A percentile compares a stretch with the other conserved stretches of the same genome.
phyloP scores from a whole-genome alignment of 2,113 vertebrate genomes.

The Rana temporaria region DNA sequence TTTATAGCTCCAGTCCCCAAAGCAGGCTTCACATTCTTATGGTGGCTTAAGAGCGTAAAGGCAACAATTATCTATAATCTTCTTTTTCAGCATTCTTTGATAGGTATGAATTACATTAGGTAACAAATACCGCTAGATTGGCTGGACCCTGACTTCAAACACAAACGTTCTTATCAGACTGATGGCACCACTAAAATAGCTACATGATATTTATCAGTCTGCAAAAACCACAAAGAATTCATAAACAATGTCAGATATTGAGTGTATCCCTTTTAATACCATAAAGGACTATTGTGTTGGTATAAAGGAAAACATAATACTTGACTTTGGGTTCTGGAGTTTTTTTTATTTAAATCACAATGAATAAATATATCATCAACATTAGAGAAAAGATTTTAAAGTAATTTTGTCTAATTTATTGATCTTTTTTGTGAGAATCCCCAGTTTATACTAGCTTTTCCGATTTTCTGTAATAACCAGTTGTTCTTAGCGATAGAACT shows the following conservation, averaged over 20 bases:
- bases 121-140: conserved; percentile 17
- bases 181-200: conserved; percentile 45
- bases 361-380: too few species aligned
- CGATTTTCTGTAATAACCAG: too few species aligned
- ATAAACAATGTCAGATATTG: conserved; percentile 10
- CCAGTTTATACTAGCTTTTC: too few species aligned
- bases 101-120: conserved; percentile 31
- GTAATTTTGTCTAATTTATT: too few species aligned
- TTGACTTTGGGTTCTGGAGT: neutral
- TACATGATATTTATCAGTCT: conserved; percentile 36
- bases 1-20: conserved; percentile 12
- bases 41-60: conserved; percentile 3
- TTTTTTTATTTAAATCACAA: too few species aligned
- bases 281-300: conserved; percentile 11
- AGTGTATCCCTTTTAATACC: neutral
- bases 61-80: conserved; percentile 45
- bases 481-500: too few species aligned
- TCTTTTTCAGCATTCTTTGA: conserved; percentile 28
- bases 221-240: conserved; percentile 18
- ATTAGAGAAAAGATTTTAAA: too few species aligned
- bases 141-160: conserved; percentile 25
- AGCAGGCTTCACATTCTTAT: conserved; percentile 21
- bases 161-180: conserved; percentile 34
- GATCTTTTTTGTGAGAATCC: too few species aligned
- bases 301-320: neutral